Conservation (phyloP, 2,888 invertebrate species). For the Lithophane leautieri region DNA sequence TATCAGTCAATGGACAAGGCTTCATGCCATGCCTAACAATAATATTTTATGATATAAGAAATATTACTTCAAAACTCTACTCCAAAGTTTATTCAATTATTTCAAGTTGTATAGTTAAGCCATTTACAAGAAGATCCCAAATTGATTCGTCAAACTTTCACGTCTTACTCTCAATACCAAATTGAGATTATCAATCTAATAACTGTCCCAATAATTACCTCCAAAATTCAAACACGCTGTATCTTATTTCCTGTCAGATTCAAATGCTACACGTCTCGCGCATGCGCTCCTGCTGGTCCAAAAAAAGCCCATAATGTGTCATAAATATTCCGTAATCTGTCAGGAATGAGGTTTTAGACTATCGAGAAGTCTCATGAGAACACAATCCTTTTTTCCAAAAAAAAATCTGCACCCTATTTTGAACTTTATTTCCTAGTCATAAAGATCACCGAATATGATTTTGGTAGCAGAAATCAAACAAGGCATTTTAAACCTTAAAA, state of each 20-base stretch:
- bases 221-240: conserved; percentile 69
- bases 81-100: not conserved
- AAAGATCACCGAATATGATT: conserved; percentile 2
- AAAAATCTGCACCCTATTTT: conserved; percentile 41
- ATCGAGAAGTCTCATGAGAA: conserved; percentile 75
- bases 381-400: conserved; percentile 49
- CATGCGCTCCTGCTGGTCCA: conserved; percentile 73
- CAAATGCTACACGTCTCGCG: conserved; percentile 66
- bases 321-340: conserved; percentile 85
- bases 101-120: not conserved
- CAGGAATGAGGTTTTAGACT: conserved; percentile 77
- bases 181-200: not conserved
- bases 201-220: not conserved
- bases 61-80: not conserved
- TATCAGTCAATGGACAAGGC: not conserved
- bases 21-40: not conserved
- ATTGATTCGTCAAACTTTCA: not conserved
- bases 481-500: not conserved
- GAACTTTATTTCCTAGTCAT: conserved; percentile 18
- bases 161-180: not conserved
- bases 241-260: conserved; percentile 70
- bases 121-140: not conserved
- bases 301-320: conserved; percentile 78
- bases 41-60: not conserved
- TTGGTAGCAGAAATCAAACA: not conserved